Base-by-base conservation (phyloP, 2,797 vertebrate species). In the Botia almorhae region DNA sequence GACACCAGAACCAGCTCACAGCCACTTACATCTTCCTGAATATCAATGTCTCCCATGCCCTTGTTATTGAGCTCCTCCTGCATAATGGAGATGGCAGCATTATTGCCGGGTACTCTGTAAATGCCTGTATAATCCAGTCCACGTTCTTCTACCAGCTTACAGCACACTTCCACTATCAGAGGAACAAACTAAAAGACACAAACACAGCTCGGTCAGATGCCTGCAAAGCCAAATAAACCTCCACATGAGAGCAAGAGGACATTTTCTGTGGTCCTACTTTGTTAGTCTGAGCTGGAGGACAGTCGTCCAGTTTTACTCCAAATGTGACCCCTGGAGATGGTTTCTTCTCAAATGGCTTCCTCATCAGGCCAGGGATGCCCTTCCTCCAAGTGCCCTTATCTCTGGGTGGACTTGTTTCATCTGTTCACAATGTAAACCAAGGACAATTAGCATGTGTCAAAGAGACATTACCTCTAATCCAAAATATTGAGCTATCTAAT, bases 131-230 rank as follows among this genome's bases (percentile, higher is more conserved):
- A 98, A 86, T 99, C 97, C 88, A 99, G 88, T 48, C 98, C 98
- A 78, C 96, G 89, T 87, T 99, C 97, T 90, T 99, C 98, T 90
- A 99, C 98, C 87, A 99, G 92, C 80, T 97, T 96, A 92, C 98
- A 99, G 89, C 98, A 99, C 82, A 98, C 94, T 83, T 99, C 98
- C 91, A 99, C 98, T 13, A 99, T 99, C 87, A 98, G 91, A n/a
- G 98, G 98, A 82, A 99, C 96, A 90, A 95, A 98, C 97, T 98
- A 64, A 85, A 61, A 11, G 7, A 85, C 76, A 65, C 10, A 55
- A 7, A 74, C 19, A 63, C 14, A 77, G 48, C 36, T 12, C 73
- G 53, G 26, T 71, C 55, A 81, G 23, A 53, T 29, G 29, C 58
- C n/a, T 17, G 63, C 61, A 67, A 65, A 26, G n/a, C 63, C 65